phyloP scores from a whole-genome alignment of 2,888 invertebrate genomes.

The Synergus umbraculus region DNA sequence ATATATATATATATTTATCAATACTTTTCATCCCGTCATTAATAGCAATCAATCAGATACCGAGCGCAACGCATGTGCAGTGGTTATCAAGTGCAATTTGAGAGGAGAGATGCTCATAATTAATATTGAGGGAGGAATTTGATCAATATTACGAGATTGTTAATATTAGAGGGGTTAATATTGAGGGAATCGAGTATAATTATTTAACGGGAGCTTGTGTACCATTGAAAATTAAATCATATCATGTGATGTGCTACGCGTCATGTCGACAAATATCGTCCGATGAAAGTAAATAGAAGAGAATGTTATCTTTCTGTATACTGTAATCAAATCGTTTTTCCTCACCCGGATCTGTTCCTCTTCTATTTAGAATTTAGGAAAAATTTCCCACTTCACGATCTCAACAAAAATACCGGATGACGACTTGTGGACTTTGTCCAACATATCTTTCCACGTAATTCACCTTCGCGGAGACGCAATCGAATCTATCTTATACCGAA shows the following conservation, averaged over 20 bases:
- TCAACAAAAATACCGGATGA: neutral
- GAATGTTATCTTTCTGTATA: neutral
- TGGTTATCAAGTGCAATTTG: too few species aligned
- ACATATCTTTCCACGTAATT: conserved; percentile 3
- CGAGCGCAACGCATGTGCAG: too few species aligned
- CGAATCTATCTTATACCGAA: neutral
- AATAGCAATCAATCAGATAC: too few species aligned
- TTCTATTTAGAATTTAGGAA: neutral
- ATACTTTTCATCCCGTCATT: too few species aligned
- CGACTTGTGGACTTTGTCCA: conserved; percentile 6
- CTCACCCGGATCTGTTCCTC: neutral
- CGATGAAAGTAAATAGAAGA: neutral
- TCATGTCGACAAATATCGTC: neutral
- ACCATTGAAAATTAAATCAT: neutral
- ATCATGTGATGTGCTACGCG: neutral
- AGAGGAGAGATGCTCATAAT: too few species aligned
- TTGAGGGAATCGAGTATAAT: too few species aligned
- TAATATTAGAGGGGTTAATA: too few species aligned
- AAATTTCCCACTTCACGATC: neutral
- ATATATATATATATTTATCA: too few species aligned
- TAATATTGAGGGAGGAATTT: too few species aligned
- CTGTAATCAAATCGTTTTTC: neutral
- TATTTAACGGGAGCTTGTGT: neutral
- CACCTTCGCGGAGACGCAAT: neutral
- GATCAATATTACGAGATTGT: too few species aligned